Evolutionary conservation across 2,797 vertebrate genomes (phyloP).

Genomic region (Spatula versicolor): DNA sequence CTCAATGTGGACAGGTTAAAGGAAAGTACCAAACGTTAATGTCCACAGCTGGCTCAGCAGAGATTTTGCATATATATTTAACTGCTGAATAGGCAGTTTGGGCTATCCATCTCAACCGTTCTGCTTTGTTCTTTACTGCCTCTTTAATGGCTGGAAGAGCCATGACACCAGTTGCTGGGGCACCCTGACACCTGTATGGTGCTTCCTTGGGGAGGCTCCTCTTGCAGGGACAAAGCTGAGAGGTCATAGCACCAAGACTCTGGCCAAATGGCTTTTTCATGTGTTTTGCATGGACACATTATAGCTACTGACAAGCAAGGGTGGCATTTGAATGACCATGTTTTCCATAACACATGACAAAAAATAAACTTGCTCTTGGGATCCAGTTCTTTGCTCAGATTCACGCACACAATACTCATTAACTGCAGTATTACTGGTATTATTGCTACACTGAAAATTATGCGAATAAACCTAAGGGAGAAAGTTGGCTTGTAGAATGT

Average conservation of each 20-base stretch:
- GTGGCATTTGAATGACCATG: background rate
- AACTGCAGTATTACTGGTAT: background rate
- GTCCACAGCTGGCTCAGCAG: background rate
- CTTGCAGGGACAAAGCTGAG: background rate
- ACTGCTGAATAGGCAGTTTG: background rate
- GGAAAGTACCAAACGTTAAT: background rate
- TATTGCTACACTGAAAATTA: conserved; percentile 43
- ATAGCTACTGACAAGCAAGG: background rate
- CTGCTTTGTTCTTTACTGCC: background rate
- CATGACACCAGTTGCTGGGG: background rate
- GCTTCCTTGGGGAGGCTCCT: background rate
- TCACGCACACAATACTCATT: background rate
- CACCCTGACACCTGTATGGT: background rate
- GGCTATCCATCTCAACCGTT: background rate
- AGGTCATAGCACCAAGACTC: background rate
- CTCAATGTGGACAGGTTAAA: background rate
- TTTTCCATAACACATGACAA: background rate
- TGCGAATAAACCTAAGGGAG: conserved; percentile 35
- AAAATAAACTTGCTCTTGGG: background rate
- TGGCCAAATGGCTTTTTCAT: background rate
- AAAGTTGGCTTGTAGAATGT: conserved; percentile 2
- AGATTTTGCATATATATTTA: background rate
- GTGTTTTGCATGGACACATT: background rate
- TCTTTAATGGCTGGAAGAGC: background rate
- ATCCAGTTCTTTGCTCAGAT: background rate